These are phyloP conservation scores for Acrocephalus arundinaceus DNA, from an alignment of 2,113 vertebrate species.

Conservation along the genomic window DNA sequence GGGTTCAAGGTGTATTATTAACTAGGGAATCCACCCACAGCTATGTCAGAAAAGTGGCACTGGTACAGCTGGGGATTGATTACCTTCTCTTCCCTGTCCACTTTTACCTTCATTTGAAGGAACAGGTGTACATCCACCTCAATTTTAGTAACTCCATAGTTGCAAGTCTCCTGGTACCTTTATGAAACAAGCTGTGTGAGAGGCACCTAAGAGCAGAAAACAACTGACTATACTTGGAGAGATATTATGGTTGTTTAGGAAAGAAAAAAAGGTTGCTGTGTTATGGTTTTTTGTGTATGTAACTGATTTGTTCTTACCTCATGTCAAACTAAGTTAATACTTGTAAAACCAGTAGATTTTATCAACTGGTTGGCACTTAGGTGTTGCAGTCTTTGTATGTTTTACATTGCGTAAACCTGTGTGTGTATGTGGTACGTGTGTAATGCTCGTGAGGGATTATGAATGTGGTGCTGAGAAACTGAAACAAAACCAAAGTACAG, in stretches of 20 bases:
- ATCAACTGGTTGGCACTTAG: neutral
- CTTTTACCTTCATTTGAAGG: neutral
- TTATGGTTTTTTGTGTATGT: neutral
- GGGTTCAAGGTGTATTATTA: neutral
- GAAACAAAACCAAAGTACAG: neutral
- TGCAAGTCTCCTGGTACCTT: neutral
- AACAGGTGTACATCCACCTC: neutral
- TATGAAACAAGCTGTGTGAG: neutral
- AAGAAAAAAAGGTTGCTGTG: neutral
- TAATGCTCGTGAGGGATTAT: neutral
- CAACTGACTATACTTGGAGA: neutral
- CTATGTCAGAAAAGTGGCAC: neutral
- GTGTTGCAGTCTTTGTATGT: neutral
- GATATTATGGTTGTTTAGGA: neutral
- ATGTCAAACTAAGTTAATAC: neutral
- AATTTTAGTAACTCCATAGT: neutral
- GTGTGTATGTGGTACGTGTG: accelerated
- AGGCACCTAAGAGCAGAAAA: neutral
- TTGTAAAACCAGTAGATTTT: neutral
- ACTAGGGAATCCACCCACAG: neutral
- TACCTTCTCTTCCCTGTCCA: neutral
- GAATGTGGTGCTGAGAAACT: neutral
- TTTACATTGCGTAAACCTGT: neutral
- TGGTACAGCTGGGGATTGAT: neutral
- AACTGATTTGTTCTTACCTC: neutral